A percentile compares a stretch with the other conserved stretches of the same genome.
Evolutionary conservation across 2,888 invertebrate species (phyloP).

Genomic region (Epinotia brunnichana): DNA sequence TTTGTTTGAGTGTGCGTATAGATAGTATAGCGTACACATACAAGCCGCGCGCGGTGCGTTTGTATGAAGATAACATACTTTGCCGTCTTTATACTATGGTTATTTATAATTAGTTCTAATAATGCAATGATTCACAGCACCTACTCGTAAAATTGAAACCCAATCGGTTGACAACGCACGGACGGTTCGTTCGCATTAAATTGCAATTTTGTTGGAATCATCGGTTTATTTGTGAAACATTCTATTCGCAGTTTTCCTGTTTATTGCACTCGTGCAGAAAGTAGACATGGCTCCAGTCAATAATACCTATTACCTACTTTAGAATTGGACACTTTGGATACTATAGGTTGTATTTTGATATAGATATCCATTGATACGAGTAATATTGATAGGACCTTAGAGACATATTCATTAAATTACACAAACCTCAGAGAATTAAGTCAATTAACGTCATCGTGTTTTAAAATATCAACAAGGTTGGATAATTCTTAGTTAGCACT

Average conservation of each 20-base stretch:
- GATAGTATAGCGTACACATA: too few relatives aligned
- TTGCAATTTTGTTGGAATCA: conserved; percentile 20
- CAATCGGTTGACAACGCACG: conserved; percentile 36
- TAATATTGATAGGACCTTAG: too few relatives aligned
- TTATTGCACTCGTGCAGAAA: conserved; percentile 2
- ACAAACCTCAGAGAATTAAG: too few relatives aligned
- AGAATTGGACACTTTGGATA: not conserved
- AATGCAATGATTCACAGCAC: not conserved
- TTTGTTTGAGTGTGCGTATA: too few relatives aligned
- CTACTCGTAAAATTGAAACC: conserved; percentile 23
- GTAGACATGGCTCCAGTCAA: not conserved
- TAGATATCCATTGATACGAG: too few relatives aligned
- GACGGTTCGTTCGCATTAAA: conserved; percentile 8
- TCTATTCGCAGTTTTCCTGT: conserved; percentile 20
- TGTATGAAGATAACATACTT: too few relatives aligned
- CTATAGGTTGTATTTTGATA: too few relatives aligned
- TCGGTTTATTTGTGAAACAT: not conserved
- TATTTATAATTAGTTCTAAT: not conserved
- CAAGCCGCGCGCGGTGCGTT: too few relatives aligned
- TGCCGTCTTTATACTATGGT: too few relatives aligned
- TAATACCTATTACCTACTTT: too few relatives aligned
- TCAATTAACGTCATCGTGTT: not conserved
- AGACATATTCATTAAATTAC: too few relatives aligned
- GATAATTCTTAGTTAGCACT: not conserved
- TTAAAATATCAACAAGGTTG: not conserved